Base-by-base conservation (phyloP, 2,888 invertebrate genomes). In the Andrena trimmerana region DNA sequence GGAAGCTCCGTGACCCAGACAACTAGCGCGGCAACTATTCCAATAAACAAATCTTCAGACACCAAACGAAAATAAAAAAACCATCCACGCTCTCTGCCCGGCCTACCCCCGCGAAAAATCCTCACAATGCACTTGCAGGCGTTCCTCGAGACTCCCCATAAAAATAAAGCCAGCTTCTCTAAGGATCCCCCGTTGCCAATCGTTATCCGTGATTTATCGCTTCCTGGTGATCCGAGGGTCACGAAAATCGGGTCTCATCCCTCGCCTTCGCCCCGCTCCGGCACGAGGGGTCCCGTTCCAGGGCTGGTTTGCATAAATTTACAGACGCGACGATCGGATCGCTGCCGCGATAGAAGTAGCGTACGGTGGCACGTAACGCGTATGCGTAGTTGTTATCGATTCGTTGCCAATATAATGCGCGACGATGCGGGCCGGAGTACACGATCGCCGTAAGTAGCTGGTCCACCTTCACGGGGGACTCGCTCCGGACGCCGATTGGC, bases 401-500 rank as follows among this genome's bases (percentile, higher is more conserved):
- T 76, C 48, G 86, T 74, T 80, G 80, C 66, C 69, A 67, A 78
- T 82, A 79, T 71, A 74, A 78, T 60, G 78, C 60, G 65, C 60
- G 60, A 27, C 54, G 71, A 57, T 72, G 73, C 73, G n/a, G 60
- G 20, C 27, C 63, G 68, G 59, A 63, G 78, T 63, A 63, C 20
- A 48, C 77, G 48, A 33, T 74, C 31, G 54, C 24, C 33, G 77
- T 81, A 79, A 81, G 76, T 78, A 68, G 66, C 68, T 29, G 50
- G 75, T 62, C 63, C 70, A 67, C 68, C 79, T 83, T 87, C 76
- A 54, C 27, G 10, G 27, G 75, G 36, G 42, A 60, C 48, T 63
- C 52, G 62, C 71, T 27, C 60, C 65, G 62, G 65, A 75, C 69
- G 81, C 76, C 83, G 83, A 87, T 89, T 85, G 88, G 82, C 75